A percentile compares a stretch with the other conserved stretches of the same genome.
Conservation (phyloP, 2,113 vertebrate species). For the Halcyon senegalensis region DNA sequence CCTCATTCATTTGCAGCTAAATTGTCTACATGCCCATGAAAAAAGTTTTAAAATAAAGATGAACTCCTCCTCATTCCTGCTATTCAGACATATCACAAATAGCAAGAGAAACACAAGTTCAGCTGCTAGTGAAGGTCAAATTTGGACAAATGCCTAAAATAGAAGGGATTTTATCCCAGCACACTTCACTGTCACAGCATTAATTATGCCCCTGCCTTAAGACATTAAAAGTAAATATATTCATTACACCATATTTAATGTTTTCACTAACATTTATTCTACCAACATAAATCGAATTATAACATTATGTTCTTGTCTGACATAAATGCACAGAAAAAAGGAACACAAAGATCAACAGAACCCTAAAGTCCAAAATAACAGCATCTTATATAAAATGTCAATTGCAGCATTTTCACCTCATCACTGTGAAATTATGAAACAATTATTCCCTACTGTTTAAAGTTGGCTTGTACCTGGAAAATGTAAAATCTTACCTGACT, state of each 20-base stretch:
- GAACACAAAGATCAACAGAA: not conserved
- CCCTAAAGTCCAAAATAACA: not conserved
- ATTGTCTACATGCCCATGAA: not conserved
- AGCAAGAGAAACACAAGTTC: not conserved
- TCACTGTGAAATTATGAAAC: not conserved
- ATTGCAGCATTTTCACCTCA: not conserved
- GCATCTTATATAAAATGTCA: not conserved
- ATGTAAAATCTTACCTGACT: constrained; percentile 78
- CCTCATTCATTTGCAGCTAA: not conserved
- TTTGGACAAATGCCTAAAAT: not conserved
- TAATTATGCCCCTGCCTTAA: not conserved
- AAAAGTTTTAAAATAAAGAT: not conserved
- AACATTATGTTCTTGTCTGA: not conserved
- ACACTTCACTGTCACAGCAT: not conserved
- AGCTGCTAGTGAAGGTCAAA: not conserved
- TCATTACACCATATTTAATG: not conserved
- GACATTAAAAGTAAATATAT: not conserved
- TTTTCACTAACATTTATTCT: not conserved
- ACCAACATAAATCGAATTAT: not conserved
- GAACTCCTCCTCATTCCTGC: not conserved
- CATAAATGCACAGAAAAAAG: not conserved
- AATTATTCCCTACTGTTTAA: not conserved
- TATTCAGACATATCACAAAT: not conserved
- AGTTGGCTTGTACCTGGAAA: not conserved
- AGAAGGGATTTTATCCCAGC: not conserved